phyloP scores from a whole-genome alignment of 2,113 vertebrate genomes.

The Stictonetta naevosa region DNA sequence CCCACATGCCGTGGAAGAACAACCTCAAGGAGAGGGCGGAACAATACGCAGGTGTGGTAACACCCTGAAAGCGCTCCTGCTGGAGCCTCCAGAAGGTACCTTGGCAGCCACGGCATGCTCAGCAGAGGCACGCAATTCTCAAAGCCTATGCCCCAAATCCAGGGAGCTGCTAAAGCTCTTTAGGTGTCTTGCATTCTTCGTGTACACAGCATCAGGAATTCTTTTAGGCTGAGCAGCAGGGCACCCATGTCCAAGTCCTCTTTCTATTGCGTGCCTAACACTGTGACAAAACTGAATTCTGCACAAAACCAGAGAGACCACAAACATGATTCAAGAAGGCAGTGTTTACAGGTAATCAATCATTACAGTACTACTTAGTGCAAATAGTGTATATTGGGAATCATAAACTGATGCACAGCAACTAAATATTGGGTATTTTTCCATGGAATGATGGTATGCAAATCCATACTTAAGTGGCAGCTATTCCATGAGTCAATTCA shows the following conservation, averaged over 20 bases:
- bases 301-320: neutral
- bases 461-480: neutral
- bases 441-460: neutral
- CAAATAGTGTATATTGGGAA: fast-evolving
- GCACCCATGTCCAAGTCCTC: neutral
- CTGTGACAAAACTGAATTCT: neutral
- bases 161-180: neutral
- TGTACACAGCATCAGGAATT: neutral
- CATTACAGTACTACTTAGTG: neutral
- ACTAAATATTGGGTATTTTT: neutral
- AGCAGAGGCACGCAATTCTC: neutral
- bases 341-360: neutral
- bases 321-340: fast-evolving
- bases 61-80: neutral
- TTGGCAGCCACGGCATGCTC: fast-evolving
- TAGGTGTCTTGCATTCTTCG: neutral
- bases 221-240: neutral
- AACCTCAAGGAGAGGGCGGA: constrained; percentile 23
- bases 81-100: neutral
- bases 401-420: neutral
- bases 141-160: neutral
- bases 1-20: neutral
- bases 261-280: neutral
- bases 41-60: neutral
- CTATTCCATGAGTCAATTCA: neutral